Base-by-base conservation (phyloP, 2,888 invertebrate genomes). In the Thyatira batis region DNA sequence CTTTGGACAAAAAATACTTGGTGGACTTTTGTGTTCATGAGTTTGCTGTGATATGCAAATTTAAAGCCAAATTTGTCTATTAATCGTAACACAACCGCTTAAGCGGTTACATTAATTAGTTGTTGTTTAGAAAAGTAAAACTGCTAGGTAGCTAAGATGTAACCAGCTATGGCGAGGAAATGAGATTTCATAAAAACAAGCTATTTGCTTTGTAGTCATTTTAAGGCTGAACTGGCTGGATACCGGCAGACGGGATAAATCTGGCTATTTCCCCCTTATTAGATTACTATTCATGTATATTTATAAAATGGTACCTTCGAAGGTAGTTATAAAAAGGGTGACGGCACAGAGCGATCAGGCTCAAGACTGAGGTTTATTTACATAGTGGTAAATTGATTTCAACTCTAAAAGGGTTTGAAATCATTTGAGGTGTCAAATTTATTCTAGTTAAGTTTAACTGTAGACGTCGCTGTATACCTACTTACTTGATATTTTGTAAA, bases 11-110 rank as follows among this genome's bases (percentile, higher is more conserved):
- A 39, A 39, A 17, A 11, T 17, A 17, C 13, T 33, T 13, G 5
- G 11, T n/a, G 3, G 57, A 59, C 69, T 69, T 65, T 69, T 67
- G 72, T 74, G 79, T 79, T 80, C 69, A 23, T 73, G 76, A 76
- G 73, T 75, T 73, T 76, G 85, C 85, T 86, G 85, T 85, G 85
- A 85, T 84, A 79, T 67, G 64, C 73, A 67, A 58, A 55, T 50
- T 61, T 45, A 55, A 71, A 70, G 65, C 70, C 56, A 64, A 61
- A 52, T 58, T 13, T 17, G 39, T 23, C 6, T 23, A 23, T 39
- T 17, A 17, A 39, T 33, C 33, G 5, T 33, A 13, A 33, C 5
- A 17, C 17, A 0, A 39, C 3, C 39, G 33, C 13, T 33, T 33
- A 23, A 23, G 23, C 6, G 33, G 39, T n/a, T 39, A 8, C 2